phyloP scores from a whole-genome alignment of 2,113 vertebrate species.

The Excalfactoria chinensis region DNA sequence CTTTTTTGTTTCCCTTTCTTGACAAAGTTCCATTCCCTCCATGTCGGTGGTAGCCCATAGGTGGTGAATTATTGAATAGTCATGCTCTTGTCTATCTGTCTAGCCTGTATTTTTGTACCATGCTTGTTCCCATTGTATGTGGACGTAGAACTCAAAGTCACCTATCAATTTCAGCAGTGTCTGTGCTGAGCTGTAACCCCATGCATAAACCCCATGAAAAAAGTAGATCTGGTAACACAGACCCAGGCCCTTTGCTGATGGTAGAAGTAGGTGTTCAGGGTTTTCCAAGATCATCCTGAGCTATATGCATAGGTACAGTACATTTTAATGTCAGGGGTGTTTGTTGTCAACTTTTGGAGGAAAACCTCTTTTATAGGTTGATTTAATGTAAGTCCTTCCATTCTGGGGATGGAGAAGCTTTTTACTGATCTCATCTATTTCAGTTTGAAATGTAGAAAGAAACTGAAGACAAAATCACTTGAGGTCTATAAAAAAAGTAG shows the following conservation, averaged over 20 bases:
- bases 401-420: background rate
- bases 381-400: background rate
- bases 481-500: background rate
- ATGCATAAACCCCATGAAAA: background rate
- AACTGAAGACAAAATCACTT: background rate
- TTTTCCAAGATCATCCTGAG: background rate
- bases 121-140: background rate
- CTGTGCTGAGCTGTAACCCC: background rate
- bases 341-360: background rate
- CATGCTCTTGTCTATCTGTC: background rate
- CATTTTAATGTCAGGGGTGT: background rate
- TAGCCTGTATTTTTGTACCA: background rate
- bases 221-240: background rate
- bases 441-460: background rate
- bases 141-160: background rate
- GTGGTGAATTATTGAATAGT: background rate
- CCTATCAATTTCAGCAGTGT: background rate
- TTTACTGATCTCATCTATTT: background rate
- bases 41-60: background rate
- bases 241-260: background rate
- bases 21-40: background rate
- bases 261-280: background rate
- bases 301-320: background rate
- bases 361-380: background rate
- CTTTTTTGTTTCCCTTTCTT: background rate